Evolutionary conservation across 2,797 vertebrate genomes (phyloP).

Genomic region (Sternarchorhynchus goeldii): DNA sequence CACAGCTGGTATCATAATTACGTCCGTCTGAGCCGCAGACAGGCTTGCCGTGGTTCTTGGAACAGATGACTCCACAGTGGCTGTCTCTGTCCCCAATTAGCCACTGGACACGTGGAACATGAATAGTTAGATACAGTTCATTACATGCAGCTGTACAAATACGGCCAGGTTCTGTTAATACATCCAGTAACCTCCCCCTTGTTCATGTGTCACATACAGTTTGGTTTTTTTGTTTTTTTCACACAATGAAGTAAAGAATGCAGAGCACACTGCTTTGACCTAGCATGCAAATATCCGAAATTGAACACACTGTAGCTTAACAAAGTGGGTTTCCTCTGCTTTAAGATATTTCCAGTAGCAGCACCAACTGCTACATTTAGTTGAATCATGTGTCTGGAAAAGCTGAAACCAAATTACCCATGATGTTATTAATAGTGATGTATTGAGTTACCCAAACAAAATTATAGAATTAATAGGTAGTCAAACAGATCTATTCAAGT

Average conservation of each 20-base stretch:
- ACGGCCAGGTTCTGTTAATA: neutral
- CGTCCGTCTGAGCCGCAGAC: constrained; percentile 92
- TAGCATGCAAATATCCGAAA: constrained; percentile 19
- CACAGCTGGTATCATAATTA: constrained; percentile 91
- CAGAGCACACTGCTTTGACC: constrained; percentile 5
- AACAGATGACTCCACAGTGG: constrained; percentile 87
- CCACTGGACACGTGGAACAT: constrained; percentile 77
- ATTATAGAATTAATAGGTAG: constrained; percentile 18
- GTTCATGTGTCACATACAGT: neutral
- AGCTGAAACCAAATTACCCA: constrained; percentile 22
- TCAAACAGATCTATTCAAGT: constrained; percentile 4
- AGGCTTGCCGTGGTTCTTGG: constrained; percentile 84
- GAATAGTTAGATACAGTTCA: neutral
- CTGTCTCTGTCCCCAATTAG: constrained; percentile 92
- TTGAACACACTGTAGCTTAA: constrained; percentile 8
- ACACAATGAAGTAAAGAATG: constrained; percentile 4
- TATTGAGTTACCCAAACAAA: constrained; percentile 25
- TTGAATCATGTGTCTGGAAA: constrained; percentile 49
- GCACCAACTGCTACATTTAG: constrained; percentile 11
- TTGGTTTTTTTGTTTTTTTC: neutral
- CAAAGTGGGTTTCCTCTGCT: constrained; percentile 31
- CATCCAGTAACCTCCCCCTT: neutral
- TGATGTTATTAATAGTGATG: constrained; percentile 27
- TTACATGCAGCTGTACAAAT: neutral
- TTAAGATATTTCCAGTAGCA: constrained; percentile 32